Evolutionary conservation across 2,888 invertebrate species (phyloP).

Genomic region (Cotesia congregata): DNA sequence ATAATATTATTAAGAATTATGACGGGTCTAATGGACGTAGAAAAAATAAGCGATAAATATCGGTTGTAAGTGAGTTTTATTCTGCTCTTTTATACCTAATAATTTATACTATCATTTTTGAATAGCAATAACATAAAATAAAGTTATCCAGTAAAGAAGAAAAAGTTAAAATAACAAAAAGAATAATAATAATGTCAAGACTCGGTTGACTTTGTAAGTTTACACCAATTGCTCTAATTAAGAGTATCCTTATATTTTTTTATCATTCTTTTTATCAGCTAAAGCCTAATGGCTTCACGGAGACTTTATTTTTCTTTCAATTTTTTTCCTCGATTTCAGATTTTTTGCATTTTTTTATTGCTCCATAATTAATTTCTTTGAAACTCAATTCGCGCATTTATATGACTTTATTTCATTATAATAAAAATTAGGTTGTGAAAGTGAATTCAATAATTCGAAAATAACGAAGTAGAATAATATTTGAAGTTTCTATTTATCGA

Average conservation of each 20-base stretch:
- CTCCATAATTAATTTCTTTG: constrained; percentile 29
- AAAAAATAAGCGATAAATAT: background rate
- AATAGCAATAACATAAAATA: background rate
- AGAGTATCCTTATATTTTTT: constrained; percentile 17
- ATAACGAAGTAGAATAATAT: too few species aligned
- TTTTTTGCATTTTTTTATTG: background rate
- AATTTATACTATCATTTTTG: background rate
- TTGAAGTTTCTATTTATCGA: too few species aligned
- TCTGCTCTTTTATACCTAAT: background rate
- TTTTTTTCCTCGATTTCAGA: background rate
- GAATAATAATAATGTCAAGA: background rate
- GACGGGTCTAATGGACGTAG: background rate
- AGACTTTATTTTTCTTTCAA: constrained; percentile 3
- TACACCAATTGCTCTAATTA: constrained; percentile 16
- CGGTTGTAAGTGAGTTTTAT: background rate
- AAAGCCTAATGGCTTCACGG: background rate
- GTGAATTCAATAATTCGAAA: too few species aligned
- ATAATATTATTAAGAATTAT: background rate
- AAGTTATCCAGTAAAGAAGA: background rate
- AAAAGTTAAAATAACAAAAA: background rate
- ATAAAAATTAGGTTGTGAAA: background rate
- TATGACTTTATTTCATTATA: too few species aligned
- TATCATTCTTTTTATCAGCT: background rate
- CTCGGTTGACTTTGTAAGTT: background rate
- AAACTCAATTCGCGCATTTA: too few species aligned